phyloP scores from a whole-genome alignment of 2,888 invertebrate genomes.

The Philopedon plagiatum region DNA sequence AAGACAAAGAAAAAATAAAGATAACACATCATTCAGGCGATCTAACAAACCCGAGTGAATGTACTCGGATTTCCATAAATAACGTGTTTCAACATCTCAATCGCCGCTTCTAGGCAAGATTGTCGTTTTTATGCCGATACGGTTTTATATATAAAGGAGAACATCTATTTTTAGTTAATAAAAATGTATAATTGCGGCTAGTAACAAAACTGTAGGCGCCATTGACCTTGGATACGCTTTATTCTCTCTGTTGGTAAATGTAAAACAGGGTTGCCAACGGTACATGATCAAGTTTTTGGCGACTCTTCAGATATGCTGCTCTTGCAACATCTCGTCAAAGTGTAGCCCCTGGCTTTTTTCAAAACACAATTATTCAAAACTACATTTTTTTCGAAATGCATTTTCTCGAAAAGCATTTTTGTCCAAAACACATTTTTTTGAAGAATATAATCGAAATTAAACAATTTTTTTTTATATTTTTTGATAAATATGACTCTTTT shows the following conservation, averaged over 20 bases:
- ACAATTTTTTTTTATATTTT: too few relatives aligned
- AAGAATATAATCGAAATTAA: too few relatives aligned
- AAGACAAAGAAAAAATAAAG: not conserved
- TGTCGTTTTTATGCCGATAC: constrained; percentile 16
- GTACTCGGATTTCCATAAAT: constrained; percentile 14
- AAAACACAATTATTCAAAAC: too few relatives aligned
- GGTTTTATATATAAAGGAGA: constrained; percentile 14
- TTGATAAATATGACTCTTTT: too few relatives aligned
- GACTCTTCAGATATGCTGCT: too few relatives aligned
- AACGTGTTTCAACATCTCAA: constrained; percentile 14
- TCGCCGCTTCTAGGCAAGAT: constrained; percentile 1
- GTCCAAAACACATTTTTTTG: too few relatives aligned
- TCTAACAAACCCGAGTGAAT: not conserved
- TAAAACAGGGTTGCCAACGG: constrained; percentile 4
- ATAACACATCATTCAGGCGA: not conserved
- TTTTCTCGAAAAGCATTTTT: too few relatives aligned
- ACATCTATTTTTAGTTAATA: constrained; percentile 7
- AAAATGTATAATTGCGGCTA: constrained; percentile 23
- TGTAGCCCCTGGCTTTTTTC: too few relatives aligned
- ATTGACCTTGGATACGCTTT: constrained; percentile 16
- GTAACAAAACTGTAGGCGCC: constrained; percentile 25
- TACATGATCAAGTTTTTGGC: not conserved
- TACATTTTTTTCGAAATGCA: too few relatives aligned
- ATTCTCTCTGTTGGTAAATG: constrained; percentile 14
- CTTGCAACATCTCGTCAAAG: too few relatives aligned